Percentiles rank a stretch among this genome's conserved stretches.
Evolutionary conservation across 2,888 invertebrate genomes (phyloP).

Genomic region (Hypselothyrea guttata): DNA sequence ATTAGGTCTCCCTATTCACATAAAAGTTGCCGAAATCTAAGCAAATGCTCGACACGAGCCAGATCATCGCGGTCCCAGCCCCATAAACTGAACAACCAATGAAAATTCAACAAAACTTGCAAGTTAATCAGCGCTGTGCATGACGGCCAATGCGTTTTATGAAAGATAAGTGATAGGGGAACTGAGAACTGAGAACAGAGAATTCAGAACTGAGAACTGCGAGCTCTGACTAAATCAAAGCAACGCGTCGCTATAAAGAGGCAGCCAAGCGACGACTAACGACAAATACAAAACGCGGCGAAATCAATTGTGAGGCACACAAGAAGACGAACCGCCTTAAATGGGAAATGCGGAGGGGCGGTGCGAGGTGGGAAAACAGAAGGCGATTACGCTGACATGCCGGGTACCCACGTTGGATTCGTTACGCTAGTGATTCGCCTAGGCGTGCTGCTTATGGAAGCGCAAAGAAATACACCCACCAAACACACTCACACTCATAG

Average conservation of each 20-base stretch:
- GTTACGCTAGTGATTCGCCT: constrained; percentile 52
- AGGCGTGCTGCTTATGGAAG: constrained; percentile 68
- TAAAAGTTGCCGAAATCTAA: constrained; percentile 9
- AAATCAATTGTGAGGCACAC: constrained; percentile 53
- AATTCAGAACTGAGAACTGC: constrained; percentile 2
- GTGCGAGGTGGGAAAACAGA: neutral
- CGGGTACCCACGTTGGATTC: constrained; percentile 32
- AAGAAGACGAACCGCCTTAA: constrained; percentile 24
- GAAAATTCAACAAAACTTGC: constrained; percentile 46
- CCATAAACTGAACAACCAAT: constrained; percentile 42
- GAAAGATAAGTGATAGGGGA: constrained; percentile 46
- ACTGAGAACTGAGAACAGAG: constrained; percentile 12
- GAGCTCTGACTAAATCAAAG: constrained; percentile 37
- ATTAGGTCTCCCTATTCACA: constrained; percentile 50
- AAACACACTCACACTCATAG: constrained; percentile 18
- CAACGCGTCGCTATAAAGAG: constrained; percentile 1
- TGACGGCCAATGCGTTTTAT: constrained; percentile 47
- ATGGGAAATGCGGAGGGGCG: neutral
- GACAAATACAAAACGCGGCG: constrained; percentile 68
- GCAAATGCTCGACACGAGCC: constrained; percentile 6
- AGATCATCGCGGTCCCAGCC: constrained; percentile 3
- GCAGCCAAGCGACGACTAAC: constrained; percentile 47
- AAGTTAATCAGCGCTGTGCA: constrained; percentile 53
- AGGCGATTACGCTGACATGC: constrained; percentile 7
- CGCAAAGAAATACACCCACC: constrained; percentile 74